Evolutionary conservation across 2,888 invertebrate species (phyloP).

Genomic region (Nowickia ferox): DNA sequence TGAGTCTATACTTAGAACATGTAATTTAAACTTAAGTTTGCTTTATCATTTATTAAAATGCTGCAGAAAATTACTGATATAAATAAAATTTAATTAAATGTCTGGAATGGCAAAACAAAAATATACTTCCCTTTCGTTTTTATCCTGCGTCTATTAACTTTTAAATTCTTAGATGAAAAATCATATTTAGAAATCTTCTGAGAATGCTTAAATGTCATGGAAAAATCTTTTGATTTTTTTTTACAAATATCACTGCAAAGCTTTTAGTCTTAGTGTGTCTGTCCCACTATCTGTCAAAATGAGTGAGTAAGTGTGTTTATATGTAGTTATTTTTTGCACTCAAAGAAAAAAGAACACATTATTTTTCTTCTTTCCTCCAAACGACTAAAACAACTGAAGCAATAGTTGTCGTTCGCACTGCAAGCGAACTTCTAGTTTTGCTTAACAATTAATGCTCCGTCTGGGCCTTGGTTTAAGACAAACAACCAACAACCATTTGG

Average conservation of each 20-base stretch:
- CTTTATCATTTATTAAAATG: conserved; percentile 15
- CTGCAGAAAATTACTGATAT: conserved; percentile 31
- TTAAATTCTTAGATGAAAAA: not conserved
- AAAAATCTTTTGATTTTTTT: conserved; percentile 37
- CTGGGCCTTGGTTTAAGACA: conserved; percentile 50
- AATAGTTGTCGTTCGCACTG: not conserved
- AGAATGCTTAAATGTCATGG: conserved; percentile 27
- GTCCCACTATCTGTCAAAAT: conserved; percentile 2
- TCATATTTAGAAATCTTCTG: not conserved
- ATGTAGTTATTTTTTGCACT: conserved; percentile 27
- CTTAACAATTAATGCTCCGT: conserved; percentile 62
- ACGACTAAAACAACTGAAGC: not conserved
- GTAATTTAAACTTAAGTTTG: conserved; percentile 10
- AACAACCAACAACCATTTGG: conserved; percentile 3
- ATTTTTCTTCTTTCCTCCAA: conserved; percentile 1
- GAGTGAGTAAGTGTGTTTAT: conserved; percentile 37
- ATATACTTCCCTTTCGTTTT: not conserved
- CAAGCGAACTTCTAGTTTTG: conserved; percentile 46
- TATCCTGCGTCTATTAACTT: not conserved
- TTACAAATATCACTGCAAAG: conserved; percentile 57
- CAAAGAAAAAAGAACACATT: not conserved
- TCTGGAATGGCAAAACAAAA: conserved; percentile 3
- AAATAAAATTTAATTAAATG: conserved; percentile 51
- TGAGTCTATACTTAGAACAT: conserved; percentile 19
- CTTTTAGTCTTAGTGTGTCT: conserved; percentile 24